Conservation (phyloP, 2,797 vertebrate species). For the Platalea minor region DNA sequence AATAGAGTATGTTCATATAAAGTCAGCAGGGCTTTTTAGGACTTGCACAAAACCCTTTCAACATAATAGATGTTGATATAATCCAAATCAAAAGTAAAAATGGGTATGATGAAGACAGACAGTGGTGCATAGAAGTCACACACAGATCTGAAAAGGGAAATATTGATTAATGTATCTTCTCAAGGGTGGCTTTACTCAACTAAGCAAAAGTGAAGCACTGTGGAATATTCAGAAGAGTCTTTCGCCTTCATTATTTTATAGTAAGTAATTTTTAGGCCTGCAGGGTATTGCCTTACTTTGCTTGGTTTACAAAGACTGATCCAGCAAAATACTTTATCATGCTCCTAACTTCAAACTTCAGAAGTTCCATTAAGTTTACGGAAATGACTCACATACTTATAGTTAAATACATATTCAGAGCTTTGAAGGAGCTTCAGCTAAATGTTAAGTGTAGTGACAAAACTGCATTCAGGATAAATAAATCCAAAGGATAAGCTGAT, state of each 20-base stretch:
- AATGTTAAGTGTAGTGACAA: background rate
- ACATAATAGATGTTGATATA: background rate
- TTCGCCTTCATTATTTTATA: background rate
- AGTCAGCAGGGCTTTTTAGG: background rate
- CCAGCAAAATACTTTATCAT: background rate
- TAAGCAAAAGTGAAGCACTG: background rate
- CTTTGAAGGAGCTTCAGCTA: background rate
- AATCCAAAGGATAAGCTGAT: background rate
- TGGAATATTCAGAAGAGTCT: background rate
- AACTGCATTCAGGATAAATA: background rate
- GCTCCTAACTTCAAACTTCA: background rate
- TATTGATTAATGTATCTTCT: background rate
- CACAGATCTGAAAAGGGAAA: background rate
- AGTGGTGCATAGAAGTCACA: background rate
- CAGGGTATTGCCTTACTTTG: background rate
- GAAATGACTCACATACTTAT: background rate
- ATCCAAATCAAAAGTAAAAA: background rate
- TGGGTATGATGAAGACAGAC: background rate
- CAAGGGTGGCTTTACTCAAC: background rate
- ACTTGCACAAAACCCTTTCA: background rate
- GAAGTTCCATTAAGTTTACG: background rate
- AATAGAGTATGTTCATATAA: background rate
- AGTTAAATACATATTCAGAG: background rate
- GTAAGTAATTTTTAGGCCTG: background rate
- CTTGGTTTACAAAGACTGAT: background rate